These are phyloP conservation scores for Ptyas mucosa DNA, from an alignment of 2,113 vertebrate genomes.

Conservation along the genomic window DNA sequence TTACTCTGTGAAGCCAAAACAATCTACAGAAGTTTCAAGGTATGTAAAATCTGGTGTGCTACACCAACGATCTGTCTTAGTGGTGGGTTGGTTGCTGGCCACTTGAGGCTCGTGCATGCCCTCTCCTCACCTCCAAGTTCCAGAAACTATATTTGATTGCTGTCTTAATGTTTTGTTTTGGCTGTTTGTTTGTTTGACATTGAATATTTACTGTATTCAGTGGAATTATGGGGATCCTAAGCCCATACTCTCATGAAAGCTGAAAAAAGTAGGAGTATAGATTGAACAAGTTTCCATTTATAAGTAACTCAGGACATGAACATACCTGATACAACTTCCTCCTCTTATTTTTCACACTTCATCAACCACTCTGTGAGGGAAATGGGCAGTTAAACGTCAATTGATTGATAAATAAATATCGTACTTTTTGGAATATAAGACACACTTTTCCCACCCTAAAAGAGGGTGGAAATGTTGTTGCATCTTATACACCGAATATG, in stretches of 20 bases:
- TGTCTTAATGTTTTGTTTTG: background rate
- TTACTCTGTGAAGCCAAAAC: background rate
- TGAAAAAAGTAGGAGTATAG: background rate
- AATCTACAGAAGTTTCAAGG: background rate
- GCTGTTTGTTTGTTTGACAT: background rate
- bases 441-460: no score
- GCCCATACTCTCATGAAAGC: background rate
- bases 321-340: background rate
- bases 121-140: background rate
- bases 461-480: no score
- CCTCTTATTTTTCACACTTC: background rate
- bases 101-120: background rate
- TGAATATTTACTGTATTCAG: background rate
- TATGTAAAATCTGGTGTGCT: background rate
- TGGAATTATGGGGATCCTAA: background rate
- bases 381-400: background rate
- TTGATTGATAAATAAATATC: background rate
- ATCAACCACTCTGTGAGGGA: background rate
- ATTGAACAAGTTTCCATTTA: background rate
- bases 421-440: no score
- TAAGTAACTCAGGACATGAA: background rate
- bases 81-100: background rate
- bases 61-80: background rate
- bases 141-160: background rate
- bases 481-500: no score